Conservation (phyloP, 2,888 invertebrate species). For the Drosophila borborema region DNA sequence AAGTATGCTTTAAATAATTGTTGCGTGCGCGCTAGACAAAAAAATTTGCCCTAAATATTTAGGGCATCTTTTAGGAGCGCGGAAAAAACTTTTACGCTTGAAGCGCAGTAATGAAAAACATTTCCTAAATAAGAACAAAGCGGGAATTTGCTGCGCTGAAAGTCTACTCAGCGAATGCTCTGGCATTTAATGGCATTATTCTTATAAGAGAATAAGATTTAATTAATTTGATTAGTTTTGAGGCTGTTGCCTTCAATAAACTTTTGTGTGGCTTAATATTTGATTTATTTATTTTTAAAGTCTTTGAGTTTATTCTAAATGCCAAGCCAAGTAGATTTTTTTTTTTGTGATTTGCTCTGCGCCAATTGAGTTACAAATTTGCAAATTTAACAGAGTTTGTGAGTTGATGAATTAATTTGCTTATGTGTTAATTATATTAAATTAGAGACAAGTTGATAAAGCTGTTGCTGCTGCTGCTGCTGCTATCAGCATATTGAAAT, state of each 20-base stretch:
- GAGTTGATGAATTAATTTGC: conserved; percentile 46
- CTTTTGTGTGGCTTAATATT: too few relatives aligned
- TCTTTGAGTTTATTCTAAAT: not conserved
- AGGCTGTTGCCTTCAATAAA: too few relatives aligned
- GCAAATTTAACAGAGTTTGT: conserved; percentile 11
- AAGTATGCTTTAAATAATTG: conserved; percentile 51
- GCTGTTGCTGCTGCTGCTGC: conserved; percentile 3
- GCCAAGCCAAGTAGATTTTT: not conserved
- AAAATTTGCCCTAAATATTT: not conserved
- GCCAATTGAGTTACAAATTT: conserved; percentile 1
- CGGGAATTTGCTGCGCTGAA: not conserved
- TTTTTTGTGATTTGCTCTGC: not conserved
- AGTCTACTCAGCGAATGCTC: not conserved
- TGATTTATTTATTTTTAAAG: too few relatives aligned
- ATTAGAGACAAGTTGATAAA: conserved; percentile 39
- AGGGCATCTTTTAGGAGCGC: not conserved
- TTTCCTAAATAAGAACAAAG: not conserved
- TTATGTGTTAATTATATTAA: conserved; percentile 46
- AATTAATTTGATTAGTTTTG: too few relatives aligned
- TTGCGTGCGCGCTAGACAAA: conserved; percentile 10
- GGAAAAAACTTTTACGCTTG: conserved; percentile 14
- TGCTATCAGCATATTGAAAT: conserved; percentile 21
- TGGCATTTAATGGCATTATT: not conserved
- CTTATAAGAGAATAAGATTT: too few relatives aligned
- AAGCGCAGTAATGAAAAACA: conserved; percentile 7